Evolutionary conservation across 1,140 invertebrate genomes (phyloP).

Genomic region (Onthophagus taurus): DNA sequence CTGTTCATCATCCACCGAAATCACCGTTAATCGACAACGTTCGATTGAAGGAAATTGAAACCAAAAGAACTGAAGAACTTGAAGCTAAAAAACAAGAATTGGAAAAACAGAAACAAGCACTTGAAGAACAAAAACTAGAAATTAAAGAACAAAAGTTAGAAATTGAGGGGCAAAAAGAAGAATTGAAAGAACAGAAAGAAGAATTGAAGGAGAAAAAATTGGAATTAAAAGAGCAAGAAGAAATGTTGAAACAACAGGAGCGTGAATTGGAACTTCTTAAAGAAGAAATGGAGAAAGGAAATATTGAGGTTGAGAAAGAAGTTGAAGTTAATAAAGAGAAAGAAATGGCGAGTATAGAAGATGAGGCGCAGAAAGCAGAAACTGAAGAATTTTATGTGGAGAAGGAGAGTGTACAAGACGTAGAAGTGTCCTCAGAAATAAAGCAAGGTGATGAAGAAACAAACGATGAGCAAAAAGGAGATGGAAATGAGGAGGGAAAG

Average conservation of each 20-base stretch:
- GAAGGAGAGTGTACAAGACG: background rate
- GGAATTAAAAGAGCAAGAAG: background rate
- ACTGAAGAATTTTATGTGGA: background rate
- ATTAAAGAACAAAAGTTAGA: background rate
- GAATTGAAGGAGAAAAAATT: background rate
- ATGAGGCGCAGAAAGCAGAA: background rate
- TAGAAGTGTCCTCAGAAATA: background rate
- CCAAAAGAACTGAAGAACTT: background rate
- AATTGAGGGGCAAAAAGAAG: background rate
- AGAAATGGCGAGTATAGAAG: background rate
- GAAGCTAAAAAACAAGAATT: background rate
- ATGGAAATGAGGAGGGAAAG: conserved; percentile 4
- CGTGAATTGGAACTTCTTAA: conserved; percentile 1
- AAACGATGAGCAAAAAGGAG: conserved; percentile 4
- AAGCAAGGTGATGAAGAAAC: conserved; percentile 4
- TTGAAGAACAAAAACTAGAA: background rate
- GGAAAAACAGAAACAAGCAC: background rate
- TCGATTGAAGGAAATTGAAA: background rate
- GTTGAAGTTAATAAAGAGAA: conserved; percentile 2
- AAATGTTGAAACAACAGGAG: background rate
- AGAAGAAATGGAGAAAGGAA: conserved; percentile 5
- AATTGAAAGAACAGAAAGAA: background rate
- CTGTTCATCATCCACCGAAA: conserved; percentile 28
- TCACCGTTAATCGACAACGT: conserved; percentile 8
- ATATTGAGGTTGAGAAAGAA: conserved; percentile 12